Evolutionary conservation across 1,140 invertebrate species (phyloP), one percentile per base, ranked within the genome.

Genomic region (Ostrea denselamellosa): DNA sequence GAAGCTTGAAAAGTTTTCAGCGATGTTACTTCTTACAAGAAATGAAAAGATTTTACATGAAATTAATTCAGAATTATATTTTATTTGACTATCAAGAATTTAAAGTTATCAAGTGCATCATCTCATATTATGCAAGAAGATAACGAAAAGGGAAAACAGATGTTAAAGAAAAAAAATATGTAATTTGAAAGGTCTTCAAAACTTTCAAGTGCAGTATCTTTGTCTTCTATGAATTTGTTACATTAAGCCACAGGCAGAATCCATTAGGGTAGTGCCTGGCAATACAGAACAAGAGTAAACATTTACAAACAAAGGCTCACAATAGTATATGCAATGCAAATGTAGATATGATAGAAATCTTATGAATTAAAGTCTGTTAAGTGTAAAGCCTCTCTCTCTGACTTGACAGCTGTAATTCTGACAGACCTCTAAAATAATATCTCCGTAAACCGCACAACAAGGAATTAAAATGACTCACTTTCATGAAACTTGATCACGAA

Each of bases 321-420:
- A 25, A 25, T 25, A 77, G 34, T 44, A 77, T 77, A 77, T 77
- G 68, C 68, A 77, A 77, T 77, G 68, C 68, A 77, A 77, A 77
- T 77, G 68, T 34, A 77, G 68, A 77, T 77, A 77, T 28, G 25
- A 34, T 77, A 14, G 68, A 28, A 10, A 62, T 19, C 56, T 62
- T 34, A 5, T 44, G 68, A 77, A 77, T 77, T 77, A 77, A 19
- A 77, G 9, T 77, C 28, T 28, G 68, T 28, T 28, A 28, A 34
- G 28, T 28, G 12, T 77, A 17, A 34, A 25, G 25, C 25, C 28
- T 77, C 25, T 77, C 68, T 34, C 22, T 28, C 68, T 62, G 58
- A 19, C 25, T 25, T 77, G 68, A 77, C 68, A 77, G 68, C 22
- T 77, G 68, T 34, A 77, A 77, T 28, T 25, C 25, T 34, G 34